Evolutionary conservation across 1,140 invertebrate genomes (phyloP).

Genomic region (Cheumatopsyche charites): DNA sequence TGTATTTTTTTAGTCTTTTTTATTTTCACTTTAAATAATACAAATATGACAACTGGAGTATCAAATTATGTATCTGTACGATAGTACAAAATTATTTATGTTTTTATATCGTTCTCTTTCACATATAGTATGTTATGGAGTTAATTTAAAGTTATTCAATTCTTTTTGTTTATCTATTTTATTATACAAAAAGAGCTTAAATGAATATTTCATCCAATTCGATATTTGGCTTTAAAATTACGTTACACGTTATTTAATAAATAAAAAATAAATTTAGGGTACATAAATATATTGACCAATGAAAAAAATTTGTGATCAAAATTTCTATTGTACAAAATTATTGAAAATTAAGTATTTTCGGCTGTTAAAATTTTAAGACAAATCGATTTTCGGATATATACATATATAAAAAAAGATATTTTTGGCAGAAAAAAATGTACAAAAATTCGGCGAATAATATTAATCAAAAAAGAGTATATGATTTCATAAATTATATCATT

Average conservation of each 20-base stretch:
- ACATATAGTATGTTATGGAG: too few relatives aligned
- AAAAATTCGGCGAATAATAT: slow-evolving; percentile 39
- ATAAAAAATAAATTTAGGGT: slow-evolving; percentile 50
- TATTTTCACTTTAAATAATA: too few relatives aligned
- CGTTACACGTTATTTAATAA: slow-evolving; percentile 4
- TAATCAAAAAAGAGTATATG: slow-evolving; percentile 30
- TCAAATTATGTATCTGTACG: background rate
- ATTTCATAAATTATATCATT: slow-evolving; percentile 37
- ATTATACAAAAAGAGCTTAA: slow-evolving; percentile 9
- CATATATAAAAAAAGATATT: slow-evolving; percentile 45
- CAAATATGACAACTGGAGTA: too few relatives aligned
- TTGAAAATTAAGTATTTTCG: slow-evolving; percentile 49
- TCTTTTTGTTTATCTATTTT: background rate
- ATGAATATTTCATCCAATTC: slow-evolving; percentile 9
- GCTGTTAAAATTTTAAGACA: slow-evolving; percentile 49
- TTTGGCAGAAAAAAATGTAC: slow-evolving; percentile 45
- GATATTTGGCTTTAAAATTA: slow-evolving; percentile 3
- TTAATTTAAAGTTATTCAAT: too few relatives aligned
- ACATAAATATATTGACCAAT: slow-evolving; percentile 65
- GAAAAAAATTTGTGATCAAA: slow-evolving; percentile 65
- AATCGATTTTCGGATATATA: slow-evolving; percentile 48
- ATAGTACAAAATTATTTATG: background rate
- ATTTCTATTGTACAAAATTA: slow-evolving; percentile 50
- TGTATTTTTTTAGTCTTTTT: background rate
- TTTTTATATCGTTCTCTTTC: background rate